Percentiles rank a stretch among this genome's conserved stretches.
phyloP scores from a whole-genome alignment of 2,113 vertebrate genomes.

The Talpa occidentalis region DNA sequence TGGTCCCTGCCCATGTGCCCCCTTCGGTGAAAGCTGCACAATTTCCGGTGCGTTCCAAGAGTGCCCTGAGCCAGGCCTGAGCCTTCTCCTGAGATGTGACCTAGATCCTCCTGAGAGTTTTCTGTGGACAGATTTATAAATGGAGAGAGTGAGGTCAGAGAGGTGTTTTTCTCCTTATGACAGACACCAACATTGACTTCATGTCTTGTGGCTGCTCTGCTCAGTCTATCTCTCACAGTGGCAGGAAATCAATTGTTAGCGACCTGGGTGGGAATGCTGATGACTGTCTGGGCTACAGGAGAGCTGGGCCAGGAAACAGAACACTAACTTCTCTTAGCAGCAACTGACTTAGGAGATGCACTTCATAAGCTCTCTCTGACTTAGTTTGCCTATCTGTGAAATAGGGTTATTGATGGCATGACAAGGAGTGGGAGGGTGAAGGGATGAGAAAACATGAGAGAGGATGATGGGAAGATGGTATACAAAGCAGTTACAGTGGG shows the following conservation, averaged over 20 bases:
- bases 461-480: neutral
- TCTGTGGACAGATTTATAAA: neutral
- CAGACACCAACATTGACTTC: neutral
- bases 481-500: fast-evolving
- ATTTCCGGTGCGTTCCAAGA: neutral
- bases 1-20: neutral
- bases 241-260: conserved; percentile 25
- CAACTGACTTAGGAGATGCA: neutral
- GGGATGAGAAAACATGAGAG: fast-evolving
- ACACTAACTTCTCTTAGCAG: neutral
- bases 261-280: neutral
- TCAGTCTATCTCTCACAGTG: fast-evolving
- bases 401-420: neutral
- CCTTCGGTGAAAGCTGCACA: neutral
- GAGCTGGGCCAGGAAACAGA: neutral
- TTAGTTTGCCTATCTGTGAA: neutral
- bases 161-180: neutral
- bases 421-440: neutral
- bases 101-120: neutral
- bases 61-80: neutral
- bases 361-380: neutral
- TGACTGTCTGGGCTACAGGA: neutral
- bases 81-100: neutral
- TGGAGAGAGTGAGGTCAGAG: neutral
- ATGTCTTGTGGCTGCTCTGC: neutral